Evolutionary conservation across 2,888 invertebrate genomes (phyloP).

Genomic region (Cheilosia vulpina): DNA sequence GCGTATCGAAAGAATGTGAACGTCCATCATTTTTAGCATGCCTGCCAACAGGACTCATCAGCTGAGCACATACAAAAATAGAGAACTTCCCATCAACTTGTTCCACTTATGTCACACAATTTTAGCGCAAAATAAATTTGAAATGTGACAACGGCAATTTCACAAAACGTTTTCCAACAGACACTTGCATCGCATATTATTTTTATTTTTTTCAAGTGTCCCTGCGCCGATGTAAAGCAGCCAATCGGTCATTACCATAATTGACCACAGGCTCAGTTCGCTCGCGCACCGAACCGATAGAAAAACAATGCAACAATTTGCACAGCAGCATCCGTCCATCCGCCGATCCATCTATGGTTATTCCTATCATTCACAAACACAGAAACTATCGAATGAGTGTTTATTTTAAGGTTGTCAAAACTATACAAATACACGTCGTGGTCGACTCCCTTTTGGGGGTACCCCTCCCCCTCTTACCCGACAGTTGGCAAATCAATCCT

Average conservation of each 20-base stretch:
- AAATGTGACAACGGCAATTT: conserved; percentile 44
- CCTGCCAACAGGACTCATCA: conserved; percentile 10
- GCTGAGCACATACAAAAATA: conserved; percentile 7
- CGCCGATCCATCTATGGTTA: conserved; percentile 65
- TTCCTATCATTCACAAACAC: conserved; percentile 55
- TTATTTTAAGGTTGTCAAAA: conserved; percentile 71
- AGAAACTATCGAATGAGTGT: conserved; percentile 58
- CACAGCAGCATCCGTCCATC: conserved; percentile 24
- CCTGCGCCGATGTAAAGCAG: conserved; percentile 52
- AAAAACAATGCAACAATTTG: conserved; percentile 42
- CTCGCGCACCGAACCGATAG: conserved; percentile 33
- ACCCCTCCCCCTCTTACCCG: conserved; percentile 11
- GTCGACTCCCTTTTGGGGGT: conserved; percentile 39
- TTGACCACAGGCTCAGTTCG: conserved; percentile 58
- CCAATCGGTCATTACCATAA: conserved; percentile 64
- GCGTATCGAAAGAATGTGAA: neutral
- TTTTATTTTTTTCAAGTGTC: neutral
- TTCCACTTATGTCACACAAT: conserved; percentile 54
- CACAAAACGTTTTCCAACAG: conserved; percentile 3
- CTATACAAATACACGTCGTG: conserved; percentile 11
- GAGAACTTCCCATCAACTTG: conserved; percentile 18
- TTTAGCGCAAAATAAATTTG: neutral
- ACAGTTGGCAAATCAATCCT: conserved; percentile 61
- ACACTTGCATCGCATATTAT: conserved; percentile 8
- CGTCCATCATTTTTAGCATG: conserved; percentile 11